phyloP scores from a whole-genome alignment of 2,113 vertebrate genomes.

The Desmodus rotundus region DNA sequence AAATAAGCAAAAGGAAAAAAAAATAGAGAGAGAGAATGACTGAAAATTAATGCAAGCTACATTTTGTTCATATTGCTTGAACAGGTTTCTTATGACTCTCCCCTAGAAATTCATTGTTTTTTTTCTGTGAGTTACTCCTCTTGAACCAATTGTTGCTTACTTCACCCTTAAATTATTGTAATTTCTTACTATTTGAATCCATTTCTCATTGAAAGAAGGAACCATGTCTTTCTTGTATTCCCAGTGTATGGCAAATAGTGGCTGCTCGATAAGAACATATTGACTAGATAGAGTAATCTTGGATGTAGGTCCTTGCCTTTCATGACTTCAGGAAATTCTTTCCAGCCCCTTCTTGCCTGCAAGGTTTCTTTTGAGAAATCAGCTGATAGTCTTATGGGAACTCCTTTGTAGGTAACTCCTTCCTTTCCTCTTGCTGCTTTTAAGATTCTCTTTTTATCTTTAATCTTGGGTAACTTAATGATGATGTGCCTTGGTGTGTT shows the following conservation, averaged over 20 bases:
- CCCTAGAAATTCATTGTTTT: background rate
- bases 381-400: too few species aligned
- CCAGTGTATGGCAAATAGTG: background rate
- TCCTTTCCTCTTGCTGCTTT: too few species aligned
- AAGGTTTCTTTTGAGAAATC: too few species aligned
- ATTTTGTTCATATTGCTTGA: background rate
- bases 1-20: background rate
- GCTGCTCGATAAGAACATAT: background rate
- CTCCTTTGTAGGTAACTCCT: too few species aligned
- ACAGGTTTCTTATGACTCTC: background rate
- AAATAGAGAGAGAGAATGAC: background rate
- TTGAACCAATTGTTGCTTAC: background rate
- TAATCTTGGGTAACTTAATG: too few species aligned
- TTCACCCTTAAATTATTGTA: background rate
- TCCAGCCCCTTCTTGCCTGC: too few species aligned
- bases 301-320: too few species aligned
- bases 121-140: background rate
- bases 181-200: background rate
- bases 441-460: too few species aligned
- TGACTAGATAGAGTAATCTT: too few species aligned
- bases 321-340: too few species aligned
- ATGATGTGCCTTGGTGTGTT: too few species aligned
- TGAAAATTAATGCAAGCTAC: background rate
- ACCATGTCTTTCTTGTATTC: background rate
- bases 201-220: background rate